Conservation (phyloP, 2,888 invertebrate species). For the Alitta virens region DNA sequence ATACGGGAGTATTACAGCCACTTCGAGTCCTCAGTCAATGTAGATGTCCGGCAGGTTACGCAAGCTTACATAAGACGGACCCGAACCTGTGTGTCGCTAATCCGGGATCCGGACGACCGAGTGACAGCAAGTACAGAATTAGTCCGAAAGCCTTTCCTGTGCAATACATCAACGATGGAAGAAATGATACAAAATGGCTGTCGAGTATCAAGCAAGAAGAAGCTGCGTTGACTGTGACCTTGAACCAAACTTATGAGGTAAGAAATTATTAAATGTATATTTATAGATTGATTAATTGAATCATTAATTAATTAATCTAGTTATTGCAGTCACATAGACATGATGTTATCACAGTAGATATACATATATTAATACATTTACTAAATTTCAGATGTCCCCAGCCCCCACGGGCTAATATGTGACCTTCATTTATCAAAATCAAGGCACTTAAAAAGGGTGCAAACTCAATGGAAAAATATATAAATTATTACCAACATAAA, state of each 20-base stretch:
- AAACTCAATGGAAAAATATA: too few species aligned
- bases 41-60: constrained; percentile 12
- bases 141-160: constrained; percentile 6
- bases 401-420: too few species aligned
- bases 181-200: constrained; percentile 16
- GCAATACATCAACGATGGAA: constrained; percentile 22
- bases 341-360: too few species aligned
- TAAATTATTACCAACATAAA: too few species aligned
- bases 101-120: background rate
- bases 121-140: background rate
- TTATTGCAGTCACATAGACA: too few species aligned
- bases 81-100: constrained; percentile 6
- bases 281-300: too few species aligned
- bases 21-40: constrained; percentile 14
- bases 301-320: too few species aligned
- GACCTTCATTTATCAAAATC: too few species aligned
- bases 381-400: too few species aligned
- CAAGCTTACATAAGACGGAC: constrained; percentile 4
- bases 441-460: too few species aligned
- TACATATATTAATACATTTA: too few species aligned
- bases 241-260: constrained; percentile 13
- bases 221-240: constrained; percentile 3
- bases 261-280: too few species aligned
- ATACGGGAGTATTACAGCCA: constrained; percentile 9
- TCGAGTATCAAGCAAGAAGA: background rate